Percentiles rank a stretch among this genome's conserved stretches.
phyloP scores from a whole-genome alignment of 2,797 vertebrate species.

The Crocidura indochinensis region DNA sequence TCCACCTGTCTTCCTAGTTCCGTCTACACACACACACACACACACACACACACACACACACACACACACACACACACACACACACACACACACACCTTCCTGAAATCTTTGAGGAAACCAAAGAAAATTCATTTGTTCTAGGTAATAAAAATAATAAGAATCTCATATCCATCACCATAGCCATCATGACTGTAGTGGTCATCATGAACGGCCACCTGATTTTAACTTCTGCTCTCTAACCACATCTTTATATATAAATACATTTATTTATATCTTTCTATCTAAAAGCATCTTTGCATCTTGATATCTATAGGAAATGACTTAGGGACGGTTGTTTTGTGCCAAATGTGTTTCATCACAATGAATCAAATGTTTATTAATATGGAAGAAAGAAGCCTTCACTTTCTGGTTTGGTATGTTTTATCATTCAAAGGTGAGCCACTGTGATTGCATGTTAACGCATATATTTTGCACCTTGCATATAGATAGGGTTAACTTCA shows the following conservation, averaged over 20 bases:
- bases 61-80: no score
- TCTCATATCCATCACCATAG: conserved; percentile 76
- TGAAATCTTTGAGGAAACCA: conserved; percentile 40
- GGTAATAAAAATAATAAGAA: conserved; percentile 66
- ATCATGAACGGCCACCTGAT: conserved; percentile 83
- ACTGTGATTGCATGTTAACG: neutral
- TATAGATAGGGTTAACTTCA: neutral
- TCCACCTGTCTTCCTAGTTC: neutral
- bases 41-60: neutral
- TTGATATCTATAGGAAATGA: conserved; percentile 86
- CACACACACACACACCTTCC: conserved; percentile 4
- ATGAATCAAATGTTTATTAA: conserved; percentile 91
- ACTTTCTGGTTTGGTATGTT: conserved; percentile 2
- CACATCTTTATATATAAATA: conserved; percentile 85
- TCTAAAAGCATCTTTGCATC: conserved; percentile 50
- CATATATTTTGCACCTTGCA: neutral
- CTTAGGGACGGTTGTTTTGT: conserved; percentile 76
- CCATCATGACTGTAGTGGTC: conserved; percentile 78
- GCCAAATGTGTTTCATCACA: conserved; percentile 89
- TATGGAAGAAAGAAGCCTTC: conserved; percentile 79
- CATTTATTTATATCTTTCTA: no score
- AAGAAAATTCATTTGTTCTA: conserved; percentile 70
- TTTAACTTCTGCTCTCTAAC: conserved; percentile 85
- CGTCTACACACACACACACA: neutral
- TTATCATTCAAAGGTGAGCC: neutral